These are phyloP conservation scores for Nothobranchius kuhntae DNA, from an alignment of 2,113 vertebrate species.

Conservation along the genomic window DNA sequence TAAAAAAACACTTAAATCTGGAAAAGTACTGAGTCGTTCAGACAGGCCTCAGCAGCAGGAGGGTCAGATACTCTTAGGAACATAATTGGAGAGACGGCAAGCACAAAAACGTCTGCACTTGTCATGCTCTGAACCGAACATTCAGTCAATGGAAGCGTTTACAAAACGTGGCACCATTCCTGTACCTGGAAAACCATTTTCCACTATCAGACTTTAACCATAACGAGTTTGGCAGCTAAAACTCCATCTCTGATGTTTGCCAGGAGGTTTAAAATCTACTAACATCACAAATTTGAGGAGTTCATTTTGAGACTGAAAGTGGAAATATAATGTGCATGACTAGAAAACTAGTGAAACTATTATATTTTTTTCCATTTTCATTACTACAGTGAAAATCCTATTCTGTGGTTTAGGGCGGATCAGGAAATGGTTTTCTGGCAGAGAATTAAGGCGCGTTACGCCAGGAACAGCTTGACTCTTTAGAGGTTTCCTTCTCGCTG, in stretches of 20 bases:
- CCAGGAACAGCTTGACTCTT: conserved; percentile 27
- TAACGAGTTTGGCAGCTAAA: conserved; percentile 23
- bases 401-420: conserved; percentile 68
- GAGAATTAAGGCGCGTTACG: conserved; percentile 19
- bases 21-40: no score
- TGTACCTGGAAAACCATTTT: conserved; percentile 34
- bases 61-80: neutral
- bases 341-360: conserved; percentile 26
- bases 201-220: conserved; percentile 3
- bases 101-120: neutral
- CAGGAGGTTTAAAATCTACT: conserved; percentile 2
- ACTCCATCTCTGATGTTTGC: conserved; percentile 1
- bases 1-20: no score
- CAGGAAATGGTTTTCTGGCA: conserved; percentile 71
- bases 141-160: conserved; percentile 7
- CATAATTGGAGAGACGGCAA: neutral
- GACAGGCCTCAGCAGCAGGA: neutral
- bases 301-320: conserved; percentile 3
- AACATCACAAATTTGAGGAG: conserved; percentile 1
- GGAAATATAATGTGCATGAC: conserved; percentile 7
- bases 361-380: conserved; percentile 10
- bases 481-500: conserved; percentile 31
- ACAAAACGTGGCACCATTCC: conserved; percentile 1
- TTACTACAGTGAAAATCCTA: conserved; percentile 44
- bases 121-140: neutral